Evolutionary conservation across 2,797 vertebrate genomes (phyloP).

Genomic region (Sarcophilus harrisii): DNA sequence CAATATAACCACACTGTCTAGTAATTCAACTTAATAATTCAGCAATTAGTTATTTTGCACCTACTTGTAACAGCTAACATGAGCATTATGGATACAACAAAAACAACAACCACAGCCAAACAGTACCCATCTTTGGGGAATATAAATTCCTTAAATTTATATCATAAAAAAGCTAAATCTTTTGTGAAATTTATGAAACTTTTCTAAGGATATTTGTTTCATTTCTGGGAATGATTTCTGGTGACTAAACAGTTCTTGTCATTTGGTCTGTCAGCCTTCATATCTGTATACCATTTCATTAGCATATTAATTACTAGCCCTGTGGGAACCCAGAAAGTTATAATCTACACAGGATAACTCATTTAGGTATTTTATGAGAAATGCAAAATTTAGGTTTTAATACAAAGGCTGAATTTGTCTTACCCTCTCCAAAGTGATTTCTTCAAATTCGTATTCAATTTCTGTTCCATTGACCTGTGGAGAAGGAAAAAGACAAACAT

Average conservation of each 20-base stretch:
- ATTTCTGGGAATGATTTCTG: background rate
- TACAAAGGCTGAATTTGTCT: slow-evolving; percentile 80
- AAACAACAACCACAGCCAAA: background rate
- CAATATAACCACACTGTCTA: background rate
- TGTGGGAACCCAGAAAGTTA: background rate
- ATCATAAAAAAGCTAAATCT: background rate
- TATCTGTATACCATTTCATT: slow-evolving; percentile 9
- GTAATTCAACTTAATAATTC: background rate
- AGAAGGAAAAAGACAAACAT: slow-evolving; percentile 65
- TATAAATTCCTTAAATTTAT: background rate
- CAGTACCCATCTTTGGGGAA: background rate
- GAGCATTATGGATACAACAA: background rate
- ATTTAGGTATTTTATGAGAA: slow-evolving; percentile 23
- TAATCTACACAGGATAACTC: background rate
- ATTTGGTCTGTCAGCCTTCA: slow-evolving; percentile 9
- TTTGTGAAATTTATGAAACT: background rate
- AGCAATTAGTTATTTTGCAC: background rate
- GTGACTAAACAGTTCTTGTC: slow-evolving; percentile 15
- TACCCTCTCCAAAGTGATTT: slow-evolving; percentile 98
- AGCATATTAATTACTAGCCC: slow-evolving; percentile 38
- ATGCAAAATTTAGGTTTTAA: slow-evolving; percentile 15
- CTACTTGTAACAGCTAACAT: background rate
- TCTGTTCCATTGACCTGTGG: slow-evolving; percentile 96
- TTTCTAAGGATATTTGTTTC: slow-evolving; percentile 42
- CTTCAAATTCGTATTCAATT: slow-evolving; percentile 99